Percentiles rank a stretch among this genome's conserved stretches.
Evolutionary conservation across 1,140 invertebrate species (phyloP).

Genomic region (Drepana arcuata): DNA sequence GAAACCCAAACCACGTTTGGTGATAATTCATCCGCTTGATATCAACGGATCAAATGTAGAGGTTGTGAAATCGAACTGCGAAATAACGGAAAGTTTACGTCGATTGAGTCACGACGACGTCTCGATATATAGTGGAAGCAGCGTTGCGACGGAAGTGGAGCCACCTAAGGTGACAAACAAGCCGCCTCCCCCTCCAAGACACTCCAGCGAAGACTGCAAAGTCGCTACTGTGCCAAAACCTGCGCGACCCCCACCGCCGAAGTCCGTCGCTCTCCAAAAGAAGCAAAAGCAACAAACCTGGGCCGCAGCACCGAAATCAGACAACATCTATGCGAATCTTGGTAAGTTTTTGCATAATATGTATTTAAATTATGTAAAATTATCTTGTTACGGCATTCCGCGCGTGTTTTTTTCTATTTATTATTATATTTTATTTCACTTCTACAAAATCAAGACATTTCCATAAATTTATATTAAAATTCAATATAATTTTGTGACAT

Average conservation of each 20-base stretch:
- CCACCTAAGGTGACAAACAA: slow-evolving; percentile 49
- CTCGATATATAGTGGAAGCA: slow-evolving; percentile 68
- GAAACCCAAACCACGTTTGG: slow-evolving; percentile 78
- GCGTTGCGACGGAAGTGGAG: slow-evolving; percentile 61
- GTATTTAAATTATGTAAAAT: too few relatives aligned
- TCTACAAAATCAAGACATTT: too few relatives aligned
- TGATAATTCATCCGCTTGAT: slow-evolving; percentile 91
- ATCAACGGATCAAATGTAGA: slow-evolving; percentile 85
- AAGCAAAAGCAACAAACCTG: slow-evolving; percentile 75
- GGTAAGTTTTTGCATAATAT: slow-evolving; percentile 70
- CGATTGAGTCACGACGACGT: slow-evolving; percentile 60
- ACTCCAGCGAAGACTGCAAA: slow-evolving; percentile 71
- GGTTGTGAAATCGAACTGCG: slow-evolving; percentile 77
- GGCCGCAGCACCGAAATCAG: slow-evolving; percentile 63
- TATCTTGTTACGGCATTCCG: too few relatives aligned
- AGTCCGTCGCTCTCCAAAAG: slow-evolving; percentile 75
- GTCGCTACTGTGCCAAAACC: slow-evolving; percentile 72
- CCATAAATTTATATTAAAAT: too few relatives aligned
- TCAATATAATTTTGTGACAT: too few relatives aligned
- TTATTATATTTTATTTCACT: not conserved
- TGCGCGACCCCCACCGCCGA: slow-evolving; percentile 79
- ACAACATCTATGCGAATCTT: slow-evolving; percentile 85
- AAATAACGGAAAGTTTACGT: slow-evolving; percentile 59
- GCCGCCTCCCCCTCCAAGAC: slow-evolving; percentile 69
- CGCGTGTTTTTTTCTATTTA: slow-evolving; percentile 4